phyloP scores from a whole-genome alignment of 2,113 vertebrate species.

The Budorcas taxicolor region DNA sequence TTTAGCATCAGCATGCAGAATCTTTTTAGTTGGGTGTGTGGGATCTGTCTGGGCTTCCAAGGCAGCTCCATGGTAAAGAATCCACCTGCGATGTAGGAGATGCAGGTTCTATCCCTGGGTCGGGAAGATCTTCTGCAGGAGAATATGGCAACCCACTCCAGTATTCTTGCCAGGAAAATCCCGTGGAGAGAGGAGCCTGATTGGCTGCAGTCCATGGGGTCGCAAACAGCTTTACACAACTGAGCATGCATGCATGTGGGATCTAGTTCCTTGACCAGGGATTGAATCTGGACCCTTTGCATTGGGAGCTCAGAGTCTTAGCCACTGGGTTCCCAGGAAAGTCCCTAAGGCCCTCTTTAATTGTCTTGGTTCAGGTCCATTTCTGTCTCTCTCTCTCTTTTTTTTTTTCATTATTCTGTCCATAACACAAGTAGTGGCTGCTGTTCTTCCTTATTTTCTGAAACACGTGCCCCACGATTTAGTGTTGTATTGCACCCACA shows the following conservation, averaged over 20 bases:
- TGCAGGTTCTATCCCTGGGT: background rate
- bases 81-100: background rate
- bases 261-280: background rate
- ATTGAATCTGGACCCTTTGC: background rate
- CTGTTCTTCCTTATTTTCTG: slow-evolving; percentile 1
- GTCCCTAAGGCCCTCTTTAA: background rate
- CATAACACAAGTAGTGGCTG: background rate
- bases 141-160: background rate
- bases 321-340: background rate
- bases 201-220: background rate
- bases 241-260: background rate
- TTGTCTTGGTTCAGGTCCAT: slow-evolving; percentile 7
- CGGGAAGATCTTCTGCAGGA: background rate
- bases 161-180: background rate
- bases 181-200: background rate
- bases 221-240: background rate
- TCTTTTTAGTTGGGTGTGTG: background rate
- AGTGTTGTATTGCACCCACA: background rate
- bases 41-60: background rate
- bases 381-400: background rate
- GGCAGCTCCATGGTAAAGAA: background rate
- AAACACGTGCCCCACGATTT: background rate
- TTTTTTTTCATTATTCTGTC: background rate
- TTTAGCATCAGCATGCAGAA: background rate
- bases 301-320: background rate